Evolutionary conservation across 2,888 invertebrate species (phyloP), one percentile per base, ranked within the genome.

Genomic region (Griposia aprilina): DNA sequence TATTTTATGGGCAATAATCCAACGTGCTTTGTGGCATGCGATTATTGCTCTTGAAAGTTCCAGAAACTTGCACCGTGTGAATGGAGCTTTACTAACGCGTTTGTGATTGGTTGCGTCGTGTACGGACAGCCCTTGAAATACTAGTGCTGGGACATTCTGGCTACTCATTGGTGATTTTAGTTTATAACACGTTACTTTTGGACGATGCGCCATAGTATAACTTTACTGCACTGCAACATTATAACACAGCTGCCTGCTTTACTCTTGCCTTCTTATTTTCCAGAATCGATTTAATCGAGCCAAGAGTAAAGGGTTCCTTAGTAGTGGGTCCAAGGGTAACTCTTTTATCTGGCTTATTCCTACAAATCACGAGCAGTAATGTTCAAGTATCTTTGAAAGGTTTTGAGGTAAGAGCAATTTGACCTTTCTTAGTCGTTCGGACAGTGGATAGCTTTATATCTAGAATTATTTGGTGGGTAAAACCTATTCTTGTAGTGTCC

Each of bases 241-340:
- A 6, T 67, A 20, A 48, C 23, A 69, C 15, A 36, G 10, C 36
- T 50, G 10, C 17, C n/a, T 26, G 41, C 2, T 30, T 7, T n/a
- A 74, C 6, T 0, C 0, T 30, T 74, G 30, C 2, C 13, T 48
- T 41, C 3, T 23, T 20, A 26, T 23, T 20, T 83, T 67, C 11
- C 70, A 89, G 90, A 41, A 78, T 89, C 17, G 67, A 76, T 23
- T 36, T 90, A 15, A 75, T 86, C 11, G 79, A 81, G n/a, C 83
- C 87, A 13, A 85, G 86, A 70, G 68, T 89, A 15, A 72, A 57
- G 0, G 88, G 85, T 0, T 26, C 69, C 0, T 73, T 89, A n/a
- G 41, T 85, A 0, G 1, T 90, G 7, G 83, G 78, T 1, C 76
- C 90, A 1, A 89, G 77, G 59, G 0, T 89, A 1, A 75, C 80